A percentile compares a stretch with the other conserved stretches of the same genome.
Conservation (phyloP, 2,113 vertebrate species). For the Otis tarda region DNA sequence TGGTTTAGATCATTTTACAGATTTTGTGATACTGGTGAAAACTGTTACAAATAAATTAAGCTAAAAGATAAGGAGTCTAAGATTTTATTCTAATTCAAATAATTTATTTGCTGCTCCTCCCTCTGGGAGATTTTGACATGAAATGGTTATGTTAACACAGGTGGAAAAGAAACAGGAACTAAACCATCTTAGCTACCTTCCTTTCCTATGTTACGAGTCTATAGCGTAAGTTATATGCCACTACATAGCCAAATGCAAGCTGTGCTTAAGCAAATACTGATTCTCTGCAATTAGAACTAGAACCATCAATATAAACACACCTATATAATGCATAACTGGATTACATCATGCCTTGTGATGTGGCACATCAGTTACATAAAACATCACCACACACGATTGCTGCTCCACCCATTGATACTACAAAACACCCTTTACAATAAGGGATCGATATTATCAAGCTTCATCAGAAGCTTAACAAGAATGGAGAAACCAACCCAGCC, state of each 20-base stretch:
- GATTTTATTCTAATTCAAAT: neutral
- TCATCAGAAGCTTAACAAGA: neutral
- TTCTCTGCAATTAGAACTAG: neutral
- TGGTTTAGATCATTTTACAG: neutral
- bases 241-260: neutral
- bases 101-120: neutral
- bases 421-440: neutral
- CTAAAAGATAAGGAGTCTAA: neutral
- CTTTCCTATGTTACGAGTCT: neutral
- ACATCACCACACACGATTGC: neutral
- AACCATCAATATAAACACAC: neutral
- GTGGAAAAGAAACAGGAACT: neutral
- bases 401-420: neutral
- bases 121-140: neutral
- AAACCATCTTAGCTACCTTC: neutral
- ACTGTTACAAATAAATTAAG: neutral
- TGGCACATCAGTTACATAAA: neutral
- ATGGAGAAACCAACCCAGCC: neutral
- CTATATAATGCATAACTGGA: neutral
- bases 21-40: neutral
- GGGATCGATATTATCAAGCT: fast-evolving
- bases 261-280: neutral
- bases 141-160: neutral
- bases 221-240: fast-evolving
- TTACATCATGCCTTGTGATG: neutral